Percentiles rank a stretch among this genome's conserved stretches.
These are phyloP conservation scores for Philonicus albiceps DNA, from an alignment of 2,888 invertebrate species.

Conservation along the genomic window DNA sequence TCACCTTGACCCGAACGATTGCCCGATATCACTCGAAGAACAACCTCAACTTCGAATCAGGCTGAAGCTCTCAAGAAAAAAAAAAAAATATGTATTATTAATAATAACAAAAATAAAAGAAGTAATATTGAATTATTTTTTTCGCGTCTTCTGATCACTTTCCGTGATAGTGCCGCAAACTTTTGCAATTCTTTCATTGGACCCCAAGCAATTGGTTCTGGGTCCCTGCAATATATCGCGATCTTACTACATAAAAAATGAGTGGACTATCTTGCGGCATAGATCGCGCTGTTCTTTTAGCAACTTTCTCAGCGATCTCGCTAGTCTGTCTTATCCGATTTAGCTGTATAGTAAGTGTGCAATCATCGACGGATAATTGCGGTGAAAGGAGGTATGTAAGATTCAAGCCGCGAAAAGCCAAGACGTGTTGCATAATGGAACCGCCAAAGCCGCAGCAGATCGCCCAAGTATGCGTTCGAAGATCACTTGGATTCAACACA, in stretches of 20 bases:
- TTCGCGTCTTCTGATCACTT: neutral
- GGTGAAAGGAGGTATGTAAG: constrained; percentile 5
- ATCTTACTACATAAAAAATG: neutral
- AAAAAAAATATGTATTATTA: neutral
- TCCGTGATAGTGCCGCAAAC: neutral
- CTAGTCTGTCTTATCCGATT: neutral
- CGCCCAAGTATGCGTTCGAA: neutral
- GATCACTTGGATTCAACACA: neutral
- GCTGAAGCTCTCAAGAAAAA: neutral
- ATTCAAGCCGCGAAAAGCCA: neutral
- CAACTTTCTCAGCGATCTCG: neutral
- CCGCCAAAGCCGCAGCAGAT: neutral
- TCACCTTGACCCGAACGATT: constrained; percentile 23
- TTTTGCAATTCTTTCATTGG: neutral
- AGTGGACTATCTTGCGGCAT: neutral
- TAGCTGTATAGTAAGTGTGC: neutral
- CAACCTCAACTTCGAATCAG: neutral
- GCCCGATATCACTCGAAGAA: constrained; percentile 10
- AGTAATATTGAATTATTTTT: neutral
- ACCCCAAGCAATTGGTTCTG: neutral
- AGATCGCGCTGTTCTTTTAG: neutral
- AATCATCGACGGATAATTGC: constrained; percentile 7
- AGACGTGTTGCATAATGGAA: neutral
- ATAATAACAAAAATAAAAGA: neutral
- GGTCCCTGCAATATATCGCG: neutral